These are phyloP conservation scores for Dissostichus mawsoni DNA, from an alignment of 2,113 vertebrate species.

Conservation along the genomic window DNA sequence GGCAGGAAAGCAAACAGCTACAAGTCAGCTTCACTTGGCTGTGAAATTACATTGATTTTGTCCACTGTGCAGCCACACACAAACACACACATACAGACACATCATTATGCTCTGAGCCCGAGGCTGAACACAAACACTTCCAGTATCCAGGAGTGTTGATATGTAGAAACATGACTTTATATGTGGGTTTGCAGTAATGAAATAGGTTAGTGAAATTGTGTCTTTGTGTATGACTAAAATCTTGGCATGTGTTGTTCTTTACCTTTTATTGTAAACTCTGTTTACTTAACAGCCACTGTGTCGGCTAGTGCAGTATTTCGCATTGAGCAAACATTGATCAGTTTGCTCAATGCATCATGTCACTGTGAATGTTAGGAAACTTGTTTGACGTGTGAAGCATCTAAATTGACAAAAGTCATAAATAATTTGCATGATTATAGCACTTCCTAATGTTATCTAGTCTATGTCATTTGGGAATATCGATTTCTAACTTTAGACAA, in stretches of 20 bases:
- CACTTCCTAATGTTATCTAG: not conserved
- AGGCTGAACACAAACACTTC: conserved; percentile 19
- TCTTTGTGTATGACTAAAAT: not conserved
- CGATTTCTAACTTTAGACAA: not conserved
- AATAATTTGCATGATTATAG: not conserved
- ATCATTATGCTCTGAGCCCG: conserved; percentile 19
- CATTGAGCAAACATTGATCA: not conserved
- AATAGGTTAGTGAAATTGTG: not conserved
- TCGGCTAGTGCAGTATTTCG: not conserved
- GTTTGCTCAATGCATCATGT: not conserved
- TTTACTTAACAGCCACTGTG: not conserved
- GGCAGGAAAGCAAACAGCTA: conserved; percentile 30
- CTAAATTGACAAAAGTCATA: not conserved
- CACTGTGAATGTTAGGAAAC: not conserved
- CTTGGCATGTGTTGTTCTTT: not conserved
- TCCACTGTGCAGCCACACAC: conserved; percentile 70
- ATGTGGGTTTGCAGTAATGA: conserved; percentile 12
- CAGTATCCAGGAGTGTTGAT: not conserved
- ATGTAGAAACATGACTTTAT: not conserved
- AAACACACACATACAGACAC: conserved; percentile 11
- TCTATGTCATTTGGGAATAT: not conserved
- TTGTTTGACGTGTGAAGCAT: not conserved
- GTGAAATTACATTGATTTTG: conserved; percentile 82
- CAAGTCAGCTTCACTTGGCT: conserved; percentile 73
- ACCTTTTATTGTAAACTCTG: too few relatives aligned